Percentiles rank a stretch among this genome's conserved stretches.
Evolutionary conservation across 2,888 invertebrate species (phyloP).

Genomic region (Oxyteleia sp.): DNA sequence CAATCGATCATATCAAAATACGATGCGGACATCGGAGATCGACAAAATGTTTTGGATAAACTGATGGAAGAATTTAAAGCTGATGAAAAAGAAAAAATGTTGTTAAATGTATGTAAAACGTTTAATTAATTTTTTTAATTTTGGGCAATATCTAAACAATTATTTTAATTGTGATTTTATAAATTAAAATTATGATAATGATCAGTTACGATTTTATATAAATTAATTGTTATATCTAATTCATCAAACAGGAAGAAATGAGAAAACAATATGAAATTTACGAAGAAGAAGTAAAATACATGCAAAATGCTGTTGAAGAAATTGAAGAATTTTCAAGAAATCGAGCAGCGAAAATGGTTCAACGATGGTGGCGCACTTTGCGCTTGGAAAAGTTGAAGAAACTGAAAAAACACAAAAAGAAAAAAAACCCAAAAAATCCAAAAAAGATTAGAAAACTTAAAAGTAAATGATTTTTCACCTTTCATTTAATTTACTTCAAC

Average conservation of each 20-base stretch:
- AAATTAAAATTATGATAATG: no score
- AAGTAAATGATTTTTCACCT: no score
- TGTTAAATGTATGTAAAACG: conserved; percentile 72
- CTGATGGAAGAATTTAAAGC: conserved; percentile 59
- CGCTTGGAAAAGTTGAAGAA: conserved; percentile 2
- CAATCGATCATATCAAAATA: conserved; percentile 73
- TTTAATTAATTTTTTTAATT: no score
- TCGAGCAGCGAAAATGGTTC: conserved; percentile 75
- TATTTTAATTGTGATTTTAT: no score
- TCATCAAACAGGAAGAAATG: conserved; percentile 65
- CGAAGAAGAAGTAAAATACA: conserved; percentile 58
- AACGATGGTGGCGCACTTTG: conserved; percentile 76
- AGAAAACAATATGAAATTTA: conserved; percentile 68
- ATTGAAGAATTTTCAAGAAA: conserved; percentile 56
- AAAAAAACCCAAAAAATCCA: neutral
- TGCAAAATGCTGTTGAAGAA: conserved; percentile 44
- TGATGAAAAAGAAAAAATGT: conserved; percentile 49
- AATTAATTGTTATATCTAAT: no score
- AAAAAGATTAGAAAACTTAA: conserved; percentile 13
- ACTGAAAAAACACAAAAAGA: conserved; percentile 1
- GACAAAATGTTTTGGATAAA: conserved; percentile 63
- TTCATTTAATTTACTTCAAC: no score
- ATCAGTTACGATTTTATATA: no score
- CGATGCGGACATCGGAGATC: conserved; percentile 73
- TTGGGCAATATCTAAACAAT: no score